Conservation (phyloP, 2,113 vertebrate genomes). For the Dinomys branickii region DNA sequence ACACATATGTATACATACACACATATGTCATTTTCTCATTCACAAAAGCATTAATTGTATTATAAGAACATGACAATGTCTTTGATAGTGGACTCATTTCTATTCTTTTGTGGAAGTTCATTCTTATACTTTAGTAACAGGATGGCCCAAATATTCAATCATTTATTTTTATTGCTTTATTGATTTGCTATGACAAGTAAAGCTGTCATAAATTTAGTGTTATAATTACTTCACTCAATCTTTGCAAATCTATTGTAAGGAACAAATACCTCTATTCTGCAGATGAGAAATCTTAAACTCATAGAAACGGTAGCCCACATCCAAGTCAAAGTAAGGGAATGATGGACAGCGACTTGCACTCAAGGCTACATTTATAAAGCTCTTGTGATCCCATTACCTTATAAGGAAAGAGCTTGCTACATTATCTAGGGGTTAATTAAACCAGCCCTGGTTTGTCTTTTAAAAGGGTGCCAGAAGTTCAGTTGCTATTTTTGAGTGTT, state of each 20-base stretch:
- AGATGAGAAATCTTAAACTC: neutral
- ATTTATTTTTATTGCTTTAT: neutral
- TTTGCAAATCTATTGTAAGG: neutral
- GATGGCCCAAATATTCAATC: neutral
- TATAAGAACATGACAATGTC: neutral
- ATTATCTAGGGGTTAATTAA: neutral
- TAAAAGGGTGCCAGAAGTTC: neutral
- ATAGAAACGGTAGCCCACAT: neutral
- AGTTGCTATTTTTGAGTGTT: neutral
- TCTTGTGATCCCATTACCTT: neutral
- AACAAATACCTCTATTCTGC: neutral
- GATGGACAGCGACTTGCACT: neutral
- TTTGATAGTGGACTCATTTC: neutral
- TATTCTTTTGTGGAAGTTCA: neutral
- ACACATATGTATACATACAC: neutral
- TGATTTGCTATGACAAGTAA: neutral
- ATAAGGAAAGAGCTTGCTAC: neutral
- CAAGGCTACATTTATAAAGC: neutral
- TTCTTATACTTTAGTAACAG: neutral
- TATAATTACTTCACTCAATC: neutral
- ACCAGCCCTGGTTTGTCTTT: neutral
- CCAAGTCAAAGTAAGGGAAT: neutral
- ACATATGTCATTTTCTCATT: neutral
- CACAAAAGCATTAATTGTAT: neutral
- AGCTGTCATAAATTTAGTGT: neutral